Percentiles rank a stretch among this genome's conserved stretches.
These are phyloP conservation scores for Hyposoter dolosus DNA, from an alignment of 2,888 invertebrate species.

Conservation along the genomic window DNA sequence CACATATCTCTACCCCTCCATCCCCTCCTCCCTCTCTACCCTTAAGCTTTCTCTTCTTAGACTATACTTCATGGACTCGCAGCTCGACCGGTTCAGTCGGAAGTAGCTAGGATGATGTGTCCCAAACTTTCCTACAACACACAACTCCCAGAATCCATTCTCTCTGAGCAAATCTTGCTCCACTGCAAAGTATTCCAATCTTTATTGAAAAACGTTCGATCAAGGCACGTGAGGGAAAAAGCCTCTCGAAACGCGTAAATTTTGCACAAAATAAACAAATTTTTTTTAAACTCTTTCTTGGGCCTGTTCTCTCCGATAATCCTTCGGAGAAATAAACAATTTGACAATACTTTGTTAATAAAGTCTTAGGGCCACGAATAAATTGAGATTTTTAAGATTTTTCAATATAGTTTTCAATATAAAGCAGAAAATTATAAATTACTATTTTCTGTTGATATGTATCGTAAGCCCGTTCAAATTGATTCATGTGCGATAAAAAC, in stretches of 20 bases:
- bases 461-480: not conserved
- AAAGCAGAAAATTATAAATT: not conserved
- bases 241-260: not conserved
- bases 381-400: not conserved
- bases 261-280: not conserved
- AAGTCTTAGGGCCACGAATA: not conserved
- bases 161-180: not conserved
- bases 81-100: slow-evolving; percentile 2
- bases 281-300: not conserved
- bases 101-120: slow-evolving; percentile 9
- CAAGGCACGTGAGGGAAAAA: too few species aligned
- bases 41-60: slow-evolving; percentile 7
- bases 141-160: not conserved
- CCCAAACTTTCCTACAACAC: slow-evolving; percentile 22
- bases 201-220: not conserved
- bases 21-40: not conserved
- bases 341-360: not conserved
- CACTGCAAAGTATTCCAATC: not conserved
- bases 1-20: not conserved
- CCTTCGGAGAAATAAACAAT: not conserved
- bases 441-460: not conserved
- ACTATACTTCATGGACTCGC: not conserved
- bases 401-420: not conserved
- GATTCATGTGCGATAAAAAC: not conserved
- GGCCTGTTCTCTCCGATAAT: not conserved